Percentiles rank a stretch among this genome's conserved stretches.
Conservation (phyloP, 2,797 vertebrate species). For the Sus cebifrons region DNA sequence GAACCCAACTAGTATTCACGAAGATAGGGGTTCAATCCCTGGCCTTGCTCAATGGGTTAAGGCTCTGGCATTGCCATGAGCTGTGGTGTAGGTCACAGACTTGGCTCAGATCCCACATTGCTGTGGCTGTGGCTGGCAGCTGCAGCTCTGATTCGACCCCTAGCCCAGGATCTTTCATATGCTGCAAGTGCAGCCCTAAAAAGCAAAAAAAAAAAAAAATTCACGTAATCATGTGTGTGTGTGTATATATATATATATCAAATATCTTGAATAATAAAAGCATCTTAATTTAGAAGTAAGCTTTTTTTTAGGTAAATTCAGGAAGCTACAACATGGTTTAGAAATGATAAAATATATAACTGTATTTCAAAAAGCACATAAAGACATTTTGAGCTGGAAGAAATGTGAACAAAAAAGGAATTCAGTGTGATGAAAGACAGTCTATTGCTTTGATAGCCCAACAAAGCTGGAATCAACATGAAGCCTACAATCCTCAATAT, state of each 20-base stretch:
- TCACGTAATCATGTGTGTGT: no score
- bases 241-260: neutral
- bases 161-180: no score
- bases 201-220: neutral
- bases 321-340: conserved; percentile 33
- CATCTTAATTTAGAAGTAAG: conserved; percentile 53
- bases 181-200: no score
- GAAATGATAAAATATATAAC: conserved; percentile 49
- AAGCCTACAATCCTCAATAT: neutral
- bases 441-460: neutral
- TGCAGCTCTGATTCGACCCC: no score
- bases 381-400: neutral
- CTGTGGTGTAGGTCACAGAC: no score
- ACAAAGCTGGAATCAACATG: neutral
- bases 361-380: conserved; percentile 23
- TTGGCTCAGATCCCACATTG: no score
- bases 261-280: conserved; percentile 21
- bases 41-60: no score
- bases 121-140: no score
- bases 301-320: conserved; percentile 61
- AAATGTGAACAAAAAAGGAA: neutral
- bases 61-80: no score
- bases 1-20: no score
- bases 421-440: conserved; percentile 30
- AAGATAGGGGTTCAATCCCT: no score